Base-by-base conservation (phyloP, 2,888 invertebrate species). In the Dichetophora obliterata region DNA sequence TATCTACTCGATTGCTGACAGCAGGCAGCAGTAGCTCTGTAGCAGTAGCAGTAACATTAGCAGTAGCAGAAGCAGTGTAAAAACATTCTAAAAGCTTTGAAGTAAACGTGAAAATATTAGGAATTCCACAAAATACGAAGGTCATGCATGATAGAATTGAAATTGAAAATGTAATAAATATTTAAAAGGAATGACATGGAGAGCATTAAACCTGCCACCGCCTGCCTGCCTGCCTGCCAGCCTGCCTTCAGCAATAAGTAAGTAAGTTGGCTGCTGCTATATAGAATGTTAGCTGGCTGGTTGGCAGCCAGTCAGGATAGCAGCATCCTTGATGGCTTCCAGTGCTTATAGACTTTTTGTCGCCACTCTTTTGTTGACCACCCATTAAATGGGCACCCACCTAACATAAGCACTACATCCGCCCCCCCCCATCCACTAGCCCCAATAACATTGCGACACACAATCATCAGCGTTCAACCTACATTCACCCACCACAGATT, bases 341-440 rank as follows among this genome's bases (percentile, higher is more conserved):
- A 59, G 27, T 5, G 24, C 27, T 54, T 70, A 31, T 54, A 70
- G 70, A 52, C 70, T 54, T 70, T 54, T 70, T 70, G 70, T 70
- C 70, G 70, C 70, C 70, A 52, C 54, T 54, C 54, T 54, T 31
- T 70, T 52, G 52, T 37, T 34, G 5, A 5, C n/a, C 11, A 19
- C 43, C 16, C 19, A 37, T 22, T 66, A 43, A 43, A 43, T 43
- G 43, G 43, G 43, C 43, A 43, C 16, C 43, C 37, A 43, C 43
- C 66, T 22, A 22, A 37, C 66, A 66, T 66, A 48, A 66, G 66
- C 22, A 9, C 2, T 6, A 16, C n/a, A n/a, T n/a, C n/a, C n/a
- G n/a, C 9, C 2, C 34, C 2, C 27, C 14, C 16, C 63, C 3
- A 43, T 14, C 43, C 43, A 43, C 11, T 6, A 43, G 14, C 43